These are phyloP conservation scores for Orientallactaga bullata DNA, from an alignment of 2,113 vertebrate species.

Conservation along the genomic window DNA sequence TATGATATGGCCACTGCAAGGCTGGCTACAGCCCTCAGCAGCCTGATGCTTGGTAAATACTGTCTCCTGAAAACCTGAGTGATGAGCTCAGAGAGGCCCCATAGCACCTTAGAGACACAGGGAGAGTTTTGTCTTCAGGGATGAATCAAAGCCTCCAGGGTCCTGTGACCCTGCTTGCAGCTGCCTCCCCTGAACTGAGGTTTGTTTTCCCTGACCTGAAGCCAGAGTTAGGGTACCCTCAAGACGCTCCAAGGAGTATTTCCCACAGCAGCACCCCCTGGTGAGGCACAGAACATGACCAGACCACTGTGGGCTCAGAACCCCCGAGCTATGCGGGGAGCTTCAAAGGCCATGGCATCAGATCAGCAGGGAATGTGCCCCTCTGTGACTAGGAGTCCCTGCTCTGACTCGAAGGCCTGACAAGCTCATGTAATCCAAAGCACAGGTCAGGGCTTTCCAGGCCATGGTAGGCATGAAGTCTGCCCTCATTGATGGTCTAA, in stretches of 20 bases:
- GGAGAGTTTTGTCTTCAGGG: neutral
- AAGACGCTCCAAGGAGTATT: neutral
- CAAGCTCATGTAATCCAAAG: neutral
- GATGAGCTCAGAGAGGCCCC: neutral
- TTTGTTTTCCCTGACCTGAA: neutral
- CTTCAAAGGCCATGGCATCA: neutral
- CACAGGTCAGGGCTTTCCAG: neutral
- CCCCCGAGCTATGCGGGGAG: neutral
- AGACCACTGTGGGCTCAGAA: neutral
- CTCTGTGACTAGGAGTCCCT: neutral
- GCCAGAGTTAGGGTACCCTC: neutral
- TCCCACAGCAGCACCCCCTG: too few relatives aligned
- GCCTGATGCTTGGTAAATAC: neutral
- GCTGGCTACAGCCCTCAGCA: neutral
- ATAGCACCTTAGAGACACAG: rapidly evolving
- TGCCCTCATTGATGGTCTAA: neutral
- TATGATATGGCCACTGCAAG: neutral
- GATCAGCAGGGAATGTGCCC: neutral
- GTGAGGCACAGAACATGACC: neutral
- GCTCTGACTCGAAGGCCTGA: neutral
- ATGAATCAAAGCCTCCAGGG: rapidly evolving
- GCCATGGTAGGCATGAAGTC: neutral
- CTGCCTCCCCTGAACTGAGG: neutral
- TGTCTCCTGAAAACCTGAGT: neutral
- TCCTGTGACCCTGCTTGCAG: neutral